Percentiles rank a stretch among this genome's conserved stretches.
Evolutionary conservation across 2,888 invertebrate species (phyloP).

Genomic region (Phlogophora meticulosa): DNA sequence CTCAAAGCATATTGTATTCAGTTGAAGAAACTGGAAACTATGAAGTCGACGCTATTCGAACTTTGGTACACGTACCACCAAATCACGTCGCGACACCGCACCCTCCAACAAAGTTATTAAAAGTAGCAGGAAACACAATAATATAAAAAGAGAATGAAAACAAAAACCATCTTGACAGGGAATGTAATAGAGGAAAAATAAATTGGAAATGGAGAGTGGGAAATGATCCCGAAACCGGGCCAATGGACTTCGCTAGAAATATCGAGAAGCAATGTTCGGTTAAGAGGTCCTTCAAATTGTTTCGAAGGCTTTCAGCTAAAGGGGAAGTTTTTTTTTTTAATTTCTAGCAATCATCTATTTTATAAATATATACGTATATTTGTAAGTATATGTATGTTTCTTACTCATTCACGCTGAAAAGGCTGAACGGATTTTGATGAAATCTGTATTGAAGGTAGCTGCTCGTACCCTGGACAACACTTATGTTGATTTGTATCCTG

Average conservation of each 20-base stretch:
- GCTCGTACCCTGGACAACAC: too few species aligned
- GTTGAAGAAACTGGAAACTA: constrained; percentile 32
- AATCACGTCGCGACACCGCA: constrained; percentile 14
- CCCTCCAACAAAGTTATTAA: constrained; percentile 16
- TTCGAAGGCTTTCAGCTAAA: constrained; percentile 26
- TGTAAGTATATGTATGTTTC: too few species aligned
- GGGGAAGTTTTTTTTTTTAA: constrained; percentile 30
- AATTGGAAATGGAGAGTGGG: constrained; percentile 60
- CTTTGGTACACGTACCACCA: constrained; percentile 17
- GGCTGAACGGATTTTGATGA: too few species aligned
- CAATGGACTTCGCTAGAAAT: constrained; percentile 58
- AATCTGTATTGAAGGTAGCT: too few species aligned
- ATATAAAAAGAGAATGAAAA: constrained; percentile 53
- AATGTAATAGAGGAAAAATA: constrained; percentile 58
- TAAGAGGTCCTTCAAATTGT: constrained; percentile 32
- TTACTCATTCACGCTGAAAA: too few species aligned
- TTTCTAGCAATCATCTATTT: too few species aligned
- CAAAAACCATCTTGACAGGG: constrained; percentile 58
- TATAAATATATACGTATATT: too few species aligned
- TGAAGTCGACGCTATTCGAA: constrained; percentile 6
- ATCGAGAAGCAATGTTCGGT: constrained; percentile 29
- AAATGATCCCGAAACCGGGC: constrained; percentile 50
- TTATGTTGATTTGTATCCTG: too few species aligned
- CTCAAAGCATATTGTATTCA: constrained; percentile 24
- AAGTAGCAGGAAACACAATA: constrained; percentile 44